phyloP scores from a whole-genome alignment of 2,888 invertebrate genomes.

The Xestia xanthographa region DNA sequence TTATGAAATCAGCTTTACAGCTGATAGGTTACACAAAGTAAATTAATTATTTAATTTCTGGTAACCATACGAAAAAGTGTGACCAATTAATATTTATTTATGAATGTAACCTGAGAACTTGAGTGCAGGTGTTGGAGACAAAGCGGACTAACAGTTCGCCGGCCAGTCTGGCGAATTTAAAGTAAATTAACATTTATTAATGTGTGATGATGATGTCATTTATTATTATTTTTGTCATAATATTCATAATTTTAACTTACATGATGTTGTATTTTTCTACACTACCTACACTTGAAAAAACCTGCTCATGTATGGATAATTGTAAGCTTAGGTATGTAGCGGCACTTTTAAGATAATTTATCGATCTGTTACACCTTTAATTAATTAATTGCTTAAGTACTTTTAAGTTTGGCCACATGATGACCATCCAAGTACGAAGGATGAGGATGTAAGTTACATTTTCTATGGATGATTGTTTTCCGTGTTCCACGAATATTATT shows the following conservation, averaged over 20 bases:
- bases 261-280: constrained; percentile 8
- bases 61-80: constrained; percentile 29
- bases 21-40: not conserved
- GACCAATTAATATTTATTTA: constrained; percentile 55
- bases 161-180: constrained; percentile 53
- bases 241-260: constrained; percentile 35
- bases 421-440: not conserved
- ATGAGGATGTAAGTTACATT: not conserved
- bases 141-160: constrained; percentile 39
- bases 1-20: constrained; percentile 12
- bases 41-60: constrained; percentile 23
- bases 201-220: constrained; percentile 59
- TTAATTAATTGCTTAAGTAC: not conserved
- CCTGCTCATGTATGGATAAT: not conserved
- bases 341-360: constrained; percentile 20
- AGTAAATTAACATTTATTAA: constrained; percentile 61
- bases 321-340: constrained; percentile 2
- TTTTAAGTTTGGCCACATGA: not conserved
- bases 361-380: not conserved
- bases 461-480: not conserved
- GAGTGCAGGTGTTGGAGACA: constrained; percentile 60
- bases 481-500: not conserved
- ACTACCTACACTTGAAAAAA: not conserved
- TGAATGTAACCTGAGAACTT: constrained; percentile 63
- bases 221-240: constrained; percentile 8